Base-by-base conservation (phyloP, 1,140 invertebrate genomes). In the Drosophila serrata region DNA sequence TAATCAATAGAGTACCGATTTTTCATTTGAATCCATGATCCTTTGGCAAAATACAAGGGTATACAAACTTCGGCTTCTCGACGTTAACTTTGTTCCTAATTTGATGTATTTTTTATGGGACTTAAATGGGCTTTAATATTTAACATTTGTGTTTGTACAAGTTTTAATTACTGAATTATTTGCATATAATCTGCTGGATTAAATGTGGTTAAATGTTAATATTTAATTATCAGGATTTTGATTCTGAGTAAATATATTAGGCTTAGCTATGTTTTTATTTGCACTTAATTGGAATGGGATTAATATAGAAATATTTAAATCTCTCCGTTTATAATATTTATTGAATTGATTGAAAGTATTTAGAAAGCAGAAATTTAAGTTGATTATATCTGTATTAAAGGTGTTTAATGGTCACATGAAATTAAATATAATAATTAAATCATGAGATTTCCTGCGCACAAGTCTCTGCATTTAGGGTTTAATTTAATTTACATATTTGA, bases 91-190 rank as follows among this genome's bases (percentile, higher is more conserved):
- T 12, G 33, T 24, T 24, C 22, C 8, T 33, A 9, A 12, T 45
- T 13, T 22, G 24, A 13, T 22, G n/a, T 17, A 0, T 43, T 15
- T 61, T 27, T 37, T 22, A 35, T 53, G 7, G 13, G 1, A 9
- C 9, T 11, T 4, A 35, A 11, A 1, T 35, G 19, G 4, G 13
- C 19, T 53, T 24, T 39, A 56, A 35, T 12, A 27, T 6, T 19
- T 19, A 53, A 31, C 7, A 33, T 7, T 63, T 31, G 9, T 24
- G 15, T 46, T 29, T 46, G 35, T 6, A 37, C 15, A n/a, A 3
- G 6, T 24, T 45, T 69, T 19, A 45, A 69, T 70, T 70, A 31
- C 40, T 6, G 6, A 43, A 68, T 12, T 29, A 48, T 39, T 65
- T 17, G 8, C 24, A 46, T 31, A 11, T 13, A 31, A 39, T 45